Conservation (phyloP, 2,113 vertebrate genomes). For the Oryzias javanicus region DNA sequence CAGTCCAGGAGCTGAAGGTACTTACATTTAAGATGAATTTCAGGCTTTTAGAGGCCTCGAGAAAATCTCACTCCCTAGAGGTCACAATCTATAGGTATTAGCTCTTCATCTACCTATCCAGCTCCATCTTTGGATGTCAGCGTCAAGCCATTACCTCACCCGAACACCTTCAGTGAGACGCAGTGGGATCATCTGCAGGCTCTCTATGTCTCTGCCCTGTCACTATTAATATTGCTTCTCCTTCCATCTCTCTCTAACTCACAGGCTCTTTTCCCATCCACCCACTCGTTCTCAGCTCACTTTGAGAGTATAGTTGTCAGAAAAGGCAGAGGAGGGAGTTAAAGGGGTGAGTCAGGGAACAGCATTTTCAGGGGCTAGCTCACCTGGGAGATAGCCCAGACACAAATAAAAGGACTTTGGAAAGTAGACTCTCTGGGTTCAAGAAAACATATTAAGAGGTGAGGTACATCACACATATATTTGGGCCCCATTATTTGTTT, state of each 20-base stretch:
- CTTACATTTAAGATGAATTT: constrained; percentile 45
- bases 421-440: constrained; percentile 15
- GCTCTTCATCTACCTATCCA: constrained; percentile 39
- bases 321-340: constrained; percentile 14
- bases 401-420: neutral
- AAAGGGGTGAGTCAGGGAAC: constrained; percentile 22
- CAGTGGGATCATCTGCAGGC: constrained; percentile 44
- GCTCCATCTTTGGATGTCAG: constrained; percentile 53
- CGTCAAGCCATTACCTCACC: constrained; percentile 55
- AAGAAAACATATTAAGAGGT: constrained; percentile 14
- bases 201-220: constrained; percentile 63
- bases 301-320: constrained; percentile 44
- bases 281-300: constrained; percentile 46
- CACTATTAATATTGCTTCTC: constrained; percentile 65
- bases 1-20: constrained; percentile 29
- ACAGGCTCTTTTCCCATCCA: constrained; percentile 23
- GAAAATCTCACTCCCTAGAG: constrained; percentile 65
- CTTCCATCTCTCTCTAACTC: constrained; percentile 43
- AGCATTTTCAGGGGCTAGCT: constrained; percentile 24
- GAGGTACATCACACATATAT: constrained; percentile 29
- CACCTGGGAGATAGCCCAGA: constrained; percentile 16
- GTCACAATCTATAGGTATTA: constrained; percentile 64
- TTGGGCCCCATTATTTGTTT: constrained; percentile 25
- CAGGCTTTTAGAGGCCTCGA: constrained; percentile 67
- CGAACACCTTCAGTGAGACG: constrained; percentile 51